A percentile compares a stretch with the other conserved stretches of the same genome.
Conservation (phyloP, 2,888 invertebrate genomes). For the Tetragonisca angustula region DNA sequence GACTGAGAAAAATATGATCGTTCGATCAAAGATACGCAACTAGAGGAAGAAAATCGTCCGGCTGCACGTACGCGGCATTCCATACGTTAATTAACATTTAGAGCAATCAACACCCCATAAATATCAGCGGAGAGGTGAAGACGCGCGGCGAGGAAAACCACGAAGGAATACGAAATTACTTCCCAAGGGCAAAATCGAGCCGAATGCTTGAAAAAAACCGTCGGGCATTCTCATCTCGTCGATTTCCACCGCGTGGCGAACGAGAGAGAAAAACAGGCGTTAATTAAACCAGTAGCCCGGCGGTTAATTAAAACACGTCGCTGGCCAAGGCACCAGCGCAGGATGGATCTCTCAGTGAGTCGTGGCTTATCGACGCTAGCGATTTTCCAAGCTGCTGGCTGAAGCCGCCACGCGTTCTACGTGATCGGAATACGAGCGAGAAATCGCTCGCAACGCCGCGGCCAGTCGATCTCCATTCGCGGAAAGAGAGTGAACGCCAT, state of each 20-base stretch:
- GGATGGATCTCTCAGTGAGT: conserved; percentile 58
- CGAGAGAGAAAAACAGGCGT: neutral
- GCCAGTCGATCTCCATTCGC: conserved; percentile 62
- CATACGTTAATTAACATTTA: neutral
- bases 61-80: neutral
- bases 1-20: neutral
- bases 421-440: conserved; percentile 72
- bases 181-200: neutral
- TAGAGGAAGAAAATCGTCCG: neutral
- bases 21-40: neutral
- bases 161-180: neutral
- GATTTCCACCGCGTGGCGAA: conserved; percentile 36
- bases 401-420: conserved; percentile 61
- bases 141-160: neutral
- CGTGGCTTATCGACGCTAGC: conserved; percentile 69
- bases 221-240: conserved; percentile 1
- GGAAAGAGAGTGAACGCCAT: conserved; percentile 59
- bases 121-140: neutral
- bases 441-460: conserved; percentile 74
- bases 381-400: conserved; percentile 73
- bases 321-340: neutral
- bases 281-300: conserved; percentile 47
- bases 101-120: neutral
- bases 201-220: conserved; percentile 1
- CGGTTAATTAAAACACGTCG: conserved; percentile 51